These are phyloP conservation scores for Girardia tigrina DNA, from an alignment of 2,888 invertebrate species.

Conservation along the genomic window DNA sequence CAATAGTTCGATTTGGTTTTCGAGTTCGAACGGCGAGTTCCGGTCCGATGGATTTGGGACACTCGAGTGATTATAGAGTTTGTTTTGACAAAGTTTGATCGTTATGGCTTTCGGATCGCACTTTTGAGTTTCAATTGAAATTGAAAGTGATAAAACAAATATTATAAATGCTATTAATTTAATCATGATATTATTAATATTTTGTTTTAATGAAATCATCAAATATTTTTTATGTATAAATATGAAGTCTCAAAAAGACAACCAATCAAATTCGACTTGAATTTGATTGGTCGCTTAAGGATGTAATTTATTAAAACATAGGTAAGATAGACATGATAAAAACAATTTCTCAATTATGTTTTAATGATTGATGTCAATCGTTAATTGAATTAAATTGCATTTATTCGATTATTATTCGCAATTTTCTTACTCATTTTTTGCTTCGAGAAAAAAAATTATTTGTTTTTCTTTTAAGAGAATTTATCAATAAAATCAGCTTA, in stretches of 20 bases:
- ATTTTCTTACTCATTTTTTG: neutral
- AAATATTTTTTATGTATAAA: neutral
- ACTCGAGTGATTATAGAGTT: constrained; percentile 79
- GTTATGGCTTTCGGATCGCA: neutral
- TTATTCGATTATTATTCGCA: neutral
- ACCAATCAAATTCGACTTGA: constrained; percentile 10
- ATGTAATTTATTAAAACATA: neutral
- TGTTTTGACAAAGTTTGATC: constrained; percentile 48
- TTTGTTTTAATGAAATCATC: neutral
- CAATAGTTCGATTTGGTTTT: constrained; percentile 74
- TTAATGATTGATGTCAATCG: constrained; percentile 11
- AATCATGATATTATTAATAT: neutral
- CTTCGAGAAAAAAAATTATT: too few relatives aligned
- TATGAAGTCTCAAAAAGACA: neutral
- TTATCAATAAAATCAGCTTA: too few relatives aligned
- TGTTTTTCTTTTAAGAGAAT: too few relatives aligned
- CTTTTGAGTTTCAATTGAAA: constrained; percentile 3
- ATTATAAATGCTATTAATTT: neutral
- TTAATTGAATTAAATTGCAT: neutral
- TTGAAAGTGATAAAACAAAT: neutral
- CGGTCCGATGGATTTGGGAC: constrained; percentile 85
- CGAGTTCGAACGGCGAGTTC: constrained; percentile 72
- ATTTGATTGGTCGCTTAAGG: neutral
- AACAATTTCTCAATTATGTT: neutral
- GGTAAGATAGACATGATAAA: neutral